These are phyloP conservation scores for Antechinus flavipes DNA, from an alignment of 2,113 vertebrate species.

Conservation along the genomic window DNA sequence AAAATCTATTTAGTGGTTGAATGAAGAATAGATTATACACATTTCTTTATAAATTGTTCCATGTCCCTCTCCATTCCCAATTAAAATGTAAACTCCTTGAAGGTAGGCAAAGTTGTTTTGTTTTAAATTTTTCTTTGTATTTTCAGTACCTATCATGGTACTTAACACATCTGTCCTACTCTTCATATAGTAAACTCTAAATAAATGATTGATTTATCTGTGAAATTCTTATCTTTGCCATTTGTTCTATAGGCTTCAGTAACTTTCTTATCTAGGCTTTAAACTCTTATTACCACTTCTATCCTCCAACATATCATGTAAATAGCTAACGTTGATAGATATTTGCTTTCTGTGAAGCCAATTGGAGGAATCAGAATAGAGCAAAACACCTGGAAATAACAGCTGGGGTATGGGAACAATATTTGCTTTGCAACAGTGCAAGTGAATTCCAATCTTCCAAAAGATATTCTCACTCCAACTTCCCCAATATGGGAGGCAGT, in stretches of 20 bases:
- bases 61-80: not conserved
- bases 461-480: constrained; percentile 15
- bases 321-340: constrained; percentile 28
- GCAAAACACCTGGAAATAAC: constrained; percentile 29
- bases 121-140: not conserved
- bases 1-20: not conserved
- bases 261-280: not conserved
- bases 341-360: constrained; percentile 46
- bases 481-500: not conserved
- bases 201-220: not conserved
- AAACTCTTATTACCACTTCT: constrained; percentile 29
- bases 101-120: not conserved
- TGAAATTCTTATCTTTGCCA: constrained; percentile 8
- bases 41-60: not conserved
- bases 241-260: constrained; percentile 10
- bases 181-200: not conserved
- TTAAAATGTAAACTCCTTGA: not conserved
- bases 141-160: not conserved
- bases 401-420: constrained; percentile 45
- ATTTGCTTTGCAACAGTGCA: constrained; percentile 13
- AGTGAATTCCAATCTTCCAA: constrained; percentile 42
- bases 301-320: constrained; percentile 3
- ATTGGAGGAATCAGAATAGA: constrained; percentile 46
- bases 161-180: not conserved
- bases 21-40: not conserved